Conservation (phyloP, 2,888 invertebrate genomes). For the Aphodius granarius region DNA sequence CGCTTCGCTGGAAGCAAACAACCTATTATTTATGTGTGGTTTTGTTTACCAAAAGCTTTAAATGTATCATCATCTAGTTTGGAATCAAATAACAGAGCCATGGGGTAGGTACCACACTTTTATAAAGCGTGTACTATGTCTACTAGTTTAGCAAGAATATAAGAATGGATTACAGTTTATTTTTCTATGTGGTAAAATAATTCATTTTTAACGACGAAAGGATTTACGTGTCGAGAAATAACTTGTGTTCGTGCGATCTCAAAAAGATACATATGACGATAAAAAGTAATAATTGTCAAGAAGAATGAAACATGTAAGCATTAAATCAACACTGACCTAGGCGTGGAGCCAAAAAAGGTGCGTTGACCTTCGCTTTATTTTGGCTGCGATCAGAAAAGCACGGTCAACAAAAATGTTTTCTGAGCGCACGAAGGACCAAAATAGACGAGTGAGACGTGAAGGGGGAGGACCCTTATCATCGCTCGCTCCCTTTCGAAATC, state of each 20-base stretch:
- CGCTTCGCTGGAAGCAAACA: not conserved
- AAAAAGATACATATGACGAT: not conserved
- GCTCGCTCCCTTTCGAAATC: not conserved
- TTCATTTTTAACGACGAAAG: not conserved
- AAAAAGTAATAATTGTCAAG: not conserved
- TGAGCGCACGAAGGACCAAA: not conserved
- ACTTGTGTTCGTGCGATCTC: not conserved
- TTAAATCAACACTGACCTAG: not conserved
- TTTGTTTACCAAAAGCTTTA: not conserved
- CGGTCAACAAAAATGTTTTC: not conserved
- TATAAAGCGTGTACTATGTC: not conserved
- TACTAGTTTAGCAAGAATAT: too few relatives aligned
- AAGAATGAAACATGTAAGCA: not conserved
- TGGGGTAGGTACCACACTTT: not conserved
- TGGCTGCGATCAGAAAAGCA: not conserved
- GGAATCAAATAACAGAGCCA: not conserved
- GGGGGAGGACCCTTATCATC: not conserved
- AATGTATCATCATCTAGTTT: not conserved
- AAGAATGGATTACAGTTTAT: not conserved
- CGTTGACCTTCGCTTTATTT: not conserved
- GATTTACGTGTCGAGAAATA: not conserved
- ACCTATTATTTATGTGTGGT: not conserved
- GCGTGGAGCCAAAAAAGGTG: not conserved
- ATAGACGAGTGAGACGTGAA: not conserved
- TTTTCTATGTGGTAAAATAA: not conserved